Evolutionary conservation across 2,888 invertebrate genomes (phyloP), one percentile per base, ranked within the genome.

Genomic region (Dendrolimus houi): DNA sequence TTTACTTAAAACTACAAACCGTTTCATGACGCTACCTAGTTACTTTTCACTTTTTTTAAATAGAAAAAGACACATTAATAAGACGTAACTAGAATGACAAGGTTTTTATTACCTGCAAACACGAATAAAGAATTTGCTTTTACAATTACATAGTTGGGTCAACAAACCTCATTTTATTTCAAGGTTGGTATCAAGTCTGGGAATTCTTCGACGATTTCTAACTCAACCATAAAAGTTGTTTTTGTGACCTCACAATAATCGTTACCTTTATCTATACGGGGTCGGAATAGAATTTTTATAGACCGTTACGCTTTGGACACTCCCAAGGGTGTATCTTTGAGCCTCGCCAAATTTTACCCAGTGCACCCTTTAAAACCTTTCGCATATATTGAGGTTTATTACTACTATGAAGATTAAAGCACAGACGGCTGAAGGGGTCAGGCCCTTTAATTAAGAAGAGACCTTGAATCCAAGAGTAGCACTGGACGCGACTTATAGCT

Each of bases 401-500:
- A 47, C 12, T 47, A 9, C 47, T 47, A 47, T 47, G 29, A 29
- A 29, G 29, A 29, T 29, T 29, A 29, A 29, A 29, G 29, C 29
- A 29, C 29, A 29, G 29, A 29, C 29, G 29, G 29, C 29, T 29
- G 29, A 29, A 29, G 29, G 29, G 29, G 29, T 9, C 53, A 29
- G 14, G 6, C 53, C 53, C 53, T 53, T 53, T 53, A 53, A 53
- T 53, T 57, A 54, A 57, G 47, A 54, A 57, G 47, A 17, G 52
- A 57, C 57, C 57, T 57, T 57, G 54, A 57, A 54, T 57, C 52
- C 29, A 29, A 29, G 29, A 29, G 29, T 6, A 40, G 54, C n/a
- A 17, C 41, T 41, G 54, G 52, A 17, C 55, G 42, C 54, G 58
- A 56, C 56, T 58, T 56, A 54, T 54, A 52, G 54, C 54, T 29